These are phyloP conservation scores for Ptyas mucosa DNA, from an alignment of 2,113 vertebrate genomes.

Conservation along the genomic window DNA sequence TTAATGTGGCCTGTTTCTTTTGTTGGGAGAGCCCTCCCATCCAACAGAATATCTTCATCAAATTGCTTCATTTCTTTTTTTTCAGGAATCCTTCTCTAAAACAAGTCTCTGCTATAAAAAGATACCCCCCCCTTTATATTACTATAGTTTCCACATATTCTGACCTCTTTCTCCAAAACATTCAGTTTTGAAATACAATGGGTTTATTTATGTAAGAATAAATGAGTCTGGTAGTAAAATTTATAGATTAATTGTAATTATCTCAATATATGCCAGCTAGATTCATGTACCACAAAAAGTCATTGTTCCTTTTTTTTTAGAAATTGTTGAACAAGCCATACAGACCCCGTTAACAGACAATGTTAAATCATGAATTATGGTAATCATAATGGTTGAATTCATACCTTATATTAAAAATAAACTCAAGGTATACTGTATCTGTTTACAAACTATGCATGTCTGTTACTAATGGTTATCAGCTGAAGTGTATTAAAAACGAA, in stretches of 20 bases:
- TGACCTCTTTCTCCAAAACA: background rate
- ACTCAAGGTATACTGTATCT: background rate
- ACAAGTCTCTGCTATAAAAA: background rate
- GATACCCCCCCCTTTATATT: background rate
- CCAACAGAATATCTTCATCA: background rate
- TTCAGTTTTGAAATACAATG: background rate
- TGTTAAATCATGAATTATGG: background rate
- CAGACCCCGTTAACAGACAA: background rate
- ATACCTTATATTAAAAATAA: background rate
- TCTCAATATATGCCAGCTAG: background rate
- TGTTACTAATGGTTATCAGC: background rate
- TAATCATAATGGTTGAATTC: background rate
- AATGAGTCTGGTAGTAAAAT: background rate
- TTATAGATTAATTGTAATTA: background rate
- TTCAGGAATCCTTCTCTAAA: background rate
- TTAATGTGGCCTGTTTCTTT: background rate
- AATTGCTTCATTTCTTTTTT: background rate
- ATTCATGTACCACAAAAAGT: background rate
- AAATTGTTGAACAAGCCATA: background rate
- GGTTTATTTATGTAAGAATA: background rate
- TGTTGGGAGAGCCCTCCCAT: background rate
- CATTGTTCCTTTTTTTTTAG: background rate
- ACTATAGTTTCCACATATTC: background rate
- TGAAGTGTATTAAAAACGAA: background rate
- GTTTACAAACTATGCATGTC: background rate